phyloP scores from a whole-genome alignment of 2,888 invertebrate species.

The Nesidiocoris tenuis region DNA sequence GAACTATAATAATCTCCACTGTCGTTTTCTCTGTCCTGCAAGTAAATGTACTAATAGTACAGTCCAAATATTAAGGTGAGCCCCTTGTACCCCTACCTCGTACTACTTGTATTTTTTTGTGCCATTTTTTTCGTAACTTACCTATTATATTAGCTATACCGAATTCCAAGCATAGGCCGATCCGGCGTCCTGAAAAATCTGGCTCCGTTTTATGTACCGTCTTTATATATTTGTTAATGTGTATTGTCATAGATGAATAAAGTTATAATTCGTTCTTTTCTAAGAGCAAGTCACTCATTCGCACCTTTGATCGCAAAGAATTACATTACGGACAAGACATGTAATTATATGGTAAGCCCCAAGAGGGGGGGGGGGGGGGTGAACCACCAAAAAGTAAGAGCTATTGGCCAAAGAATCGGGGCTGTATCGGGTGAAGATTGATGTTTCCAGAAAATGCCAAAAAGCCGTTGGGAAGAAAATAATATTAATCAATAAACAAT shows the following conservation, averaged over 20 bases:
- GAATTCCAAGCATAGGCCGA: no score
- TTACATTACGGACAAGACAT: no score
- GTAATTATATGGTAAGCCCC: no score
- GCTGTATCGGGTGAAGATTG: no score
- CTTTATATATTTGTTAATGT: constrained; percentile 48
- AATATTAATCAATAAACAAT: no score
- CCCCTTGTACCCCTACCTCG: not conserved
- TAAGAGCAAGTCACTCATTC: not conserved
- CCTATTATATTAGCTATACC: no score
- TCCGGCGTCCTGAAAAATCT: constrained; percentile 5
- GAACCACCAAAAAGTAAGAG: no score
- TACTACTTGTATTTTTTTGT: no score
- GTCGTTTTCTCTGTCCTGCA: not conserved
- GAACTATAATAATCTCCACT: not conserved
- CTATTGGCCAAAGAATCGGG: no score
- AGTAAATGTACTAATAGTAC: constrained; percentile 1
- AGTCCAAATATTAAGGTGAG: constrained; percentile 1
- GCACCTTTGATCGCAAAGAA: not conserved
- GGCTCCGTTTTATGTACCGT: constrained; percentile 19
- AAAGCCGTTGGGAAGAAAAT: no score
- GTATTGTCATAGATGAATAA: constrained; percentile 46
- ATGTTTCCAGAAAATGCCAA: no score
- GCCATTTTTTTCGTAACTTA: not conserved
- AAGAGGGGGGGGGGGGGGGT: no score
- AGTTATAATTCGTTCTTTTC: constrained; percentile 45